Evolutionary conservation across 2,888 invertebrate species (phyloP).

Genomic region (Melinaea menophilus): DNA sequence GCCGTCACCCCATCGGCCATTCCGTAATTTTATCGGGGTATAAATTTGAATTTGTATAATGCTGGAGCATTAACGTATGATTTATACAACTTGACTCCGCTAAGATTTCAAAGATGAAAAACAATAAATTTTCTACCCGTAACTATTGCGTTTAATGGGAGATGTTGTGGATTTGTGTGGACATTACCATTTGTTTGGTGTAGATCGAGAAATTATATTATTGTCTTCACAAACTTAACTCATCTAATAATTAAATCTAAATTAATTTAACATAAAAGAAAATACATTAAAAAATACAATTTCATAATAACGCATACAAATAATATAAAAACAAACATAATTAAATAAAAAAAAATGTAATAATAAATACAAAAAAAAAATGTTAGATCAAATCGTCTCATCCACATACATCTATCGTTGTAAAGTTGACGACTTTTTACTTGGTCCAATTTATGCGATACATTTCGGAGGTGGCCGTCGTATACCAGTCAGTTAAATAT

Average conservation of each 20-base stretch:
- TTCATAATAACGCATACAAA: too few species aligned
- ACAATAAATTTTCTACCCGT: slow-evolving; percentile 76
- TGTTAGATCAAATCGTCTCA: slow-evolving; percentile 11
- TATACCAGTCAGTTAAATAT: slow-evolving; percentile 72
- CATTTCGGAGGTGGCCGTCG: slow-evolving; percentile 68
- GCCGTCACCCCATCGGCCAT: slow-evolving; percentile 48
- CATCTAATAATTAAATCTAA: too few species aligned
- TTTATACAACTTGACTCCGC: slow-evolving; percentile 77
- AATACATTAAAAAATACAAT: too few species aligned
- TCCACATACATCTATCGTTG: slow-evolving; percentile 28
- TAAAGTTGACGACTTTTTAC: slow-evolving; percentile 70
- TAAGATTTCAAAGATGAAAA: slow-evolving; percentile 79
- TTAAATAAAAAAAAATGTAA: neutral
- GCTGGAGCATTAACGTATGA: slow-evolving; percentile 75
- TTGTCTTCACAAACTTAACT: too few species aligned
- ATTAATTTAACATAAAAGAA: too few species aligned
- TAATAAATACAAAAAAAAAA: neutral
- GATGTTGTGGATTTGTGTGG: slow-evolving; percentile 43
- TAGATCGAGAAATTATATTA: too few species aligned
- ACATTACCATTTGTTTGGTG: slow-evolving; percentile 31
- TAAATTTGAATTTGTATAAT: slow-evolving; percentile 79
- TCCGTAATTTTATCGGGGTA: slow-evolving; percentile 78
- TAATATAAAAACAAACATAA: neutral
- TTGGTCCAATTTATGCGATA: slow-evolving; percentile 71
- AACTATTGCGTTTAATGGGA: slow-evolving; percentile 74